Evolutionary conservation across 1,140 invertebrate species (phyloP), one percentile per base, ranked within the genome.

Genomic region (Yoshiicerus persimilis): DNA sequence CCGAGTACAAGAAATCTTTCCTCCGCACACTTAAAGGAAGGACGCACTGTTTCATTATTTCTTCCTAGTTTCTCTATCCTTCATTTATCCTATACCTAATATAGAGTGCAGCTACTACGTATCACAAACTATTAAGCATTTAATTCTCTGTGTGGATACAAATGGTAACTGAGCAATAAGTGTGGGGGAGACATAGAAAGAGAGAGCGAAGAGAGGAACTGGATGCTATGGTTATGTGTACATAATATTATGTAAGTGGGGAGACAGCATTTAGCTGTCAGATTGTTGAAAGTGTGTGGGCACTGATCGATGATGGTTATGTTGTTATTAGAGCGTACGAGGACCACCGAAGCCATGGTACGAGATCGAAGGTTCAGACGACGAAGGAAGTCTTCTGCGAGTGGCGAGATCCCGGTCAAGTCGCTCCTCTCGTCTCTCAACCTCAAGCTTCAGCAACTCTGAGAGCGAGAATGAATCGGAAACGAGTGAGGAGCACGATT

Each of bases 311-410:
- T 87, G 62, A 75, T 38, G 36, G 56, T 86, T 86, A n/a, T 88
- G 62, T 88, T 88, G 30, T 38, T 77, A 20, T 75, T 36, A 89
- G 75, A 88, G 38, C 62, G 30, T 30, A 16, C 84, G 88, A 23
- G 89, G 88, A 56, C 87, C 88, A 75, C 84, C 89, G 11, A 90
- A 89, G 84, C 88, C 90, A 1, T 90, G 90, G 90, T 91, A 90
- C 47, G 89, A 91, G 64, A 86, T 91, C n/a, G 90, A 91, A 64
- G 88, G 87, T 38, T 91, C 90, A 8, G 90, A 91, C 75, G 90
- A 91, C 20, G 90, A 91, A 87, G 90, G 86, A 87, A 88, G 87
- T 70, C 84, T 62, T 8, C 56, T 91, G 83, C 83, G 83, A 25
- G 88, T 84, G 64, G 85, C 80, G 6, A 80, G 66, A 34, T 47